Percentiles rank a stretch among this genome's conserved stretches.
These are phyloP conservation scores for Conus canariensis DNA, from an alignment of 2,888 invertebrate species.

Conservation along the genomic window DNA sequence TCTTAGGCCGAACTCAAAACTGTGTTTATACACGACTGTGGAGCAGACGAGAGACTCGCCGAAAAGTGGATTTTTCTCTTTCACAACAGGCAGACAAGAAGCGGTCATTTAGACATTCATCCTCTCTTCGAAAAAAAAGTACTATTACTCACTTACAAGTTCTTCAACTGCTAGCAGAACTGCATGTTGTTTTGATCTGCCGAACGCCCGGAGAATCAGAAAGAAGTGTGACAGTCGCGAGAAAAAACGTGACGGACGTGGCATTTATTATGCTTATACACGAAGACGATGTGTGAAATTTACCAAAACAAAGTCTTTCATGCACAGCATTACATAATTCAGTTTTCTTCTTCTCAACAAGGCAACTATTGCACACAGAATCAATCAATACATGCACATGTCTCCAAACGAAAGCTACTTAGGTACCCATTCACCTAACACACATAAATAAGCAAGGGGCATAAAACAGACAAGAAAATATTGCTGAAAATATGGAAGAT, in stretches of 20 bases:
- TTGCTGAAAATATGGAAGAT: no score
- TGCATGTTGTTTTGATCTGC: neutral
- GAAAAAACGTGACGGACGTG: slow-evolving; percentile 29
- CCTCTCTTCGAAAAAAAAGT: no score
- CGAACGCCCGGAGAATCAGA: neutral
- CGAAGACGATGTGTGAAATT: neutral
- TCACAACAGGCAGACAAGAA: neutral
- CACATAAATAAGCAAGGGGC: neutral
- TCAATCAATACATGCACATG: neutral
- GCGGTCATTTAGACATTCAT: neutral
- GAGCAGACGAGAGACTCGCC: neutral
- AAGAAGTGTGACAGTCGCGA: neutral
- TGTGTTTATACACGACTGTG: neutral
- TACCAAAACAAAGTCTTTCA: neutral
- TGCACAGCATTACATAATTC: neutral
- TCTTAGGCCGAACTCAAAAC: no score
- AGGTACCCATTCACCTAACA: neutral
- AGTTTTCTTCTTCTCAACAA: neutral
- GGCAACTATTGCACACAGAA: neutral
- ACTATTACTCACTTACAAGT: neutral
- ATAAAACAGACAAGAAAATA: no score
- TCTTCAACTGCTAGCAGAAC: neutral
- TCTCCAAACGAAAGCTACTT: neutral
- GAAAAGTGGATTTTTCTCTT: neutral
- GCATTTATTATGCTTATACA: neutral